phyloP scores from a whole-genome alignment of 2,888 invertebrate genomes.

The Chesias legatella region DNA sequence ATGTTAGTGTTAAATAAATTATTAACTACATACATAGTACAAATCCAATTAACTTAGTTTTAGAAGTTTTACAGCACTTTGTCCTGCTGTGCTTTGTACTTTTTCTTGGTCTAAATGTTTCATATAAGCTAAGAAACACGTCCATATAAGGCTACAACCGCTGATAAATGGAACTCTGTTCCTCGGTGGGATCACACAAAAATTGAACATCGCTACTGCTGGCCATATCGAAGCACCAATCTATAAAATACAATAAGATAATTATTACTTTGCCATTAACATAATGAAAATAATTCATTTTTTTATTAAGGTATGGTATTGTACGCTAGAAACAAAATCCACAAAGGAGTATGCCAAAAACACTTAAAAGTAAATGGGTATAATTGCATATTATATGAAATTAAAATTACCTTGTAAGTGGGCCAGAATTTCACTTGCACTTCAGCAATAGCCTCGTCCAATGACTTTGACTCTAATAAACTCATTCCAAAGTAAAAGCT shows the following conservation, averaged over 20 bases:
- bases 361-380: too few species aligned
- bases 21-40: constrained; percentile 2
- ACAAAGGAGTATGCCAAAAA: too few species aligned
- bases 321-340: too few species aligned
- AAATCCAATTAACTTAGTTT: constrained; percentile 33
- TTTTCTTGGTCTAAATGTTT: constrained; percentile 80
- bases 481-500: constrained; percentile 90
- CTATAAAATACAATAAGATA: constrained; percentile 58
- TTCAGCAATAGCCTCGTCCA: constrained; percentile 83
- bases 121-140: constrained; percentile 90
- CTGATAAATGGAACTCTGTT: constrained; percentile 90
- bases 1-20: not conserved
- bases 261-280: not conserved
- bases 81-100: constrained; percentile 33
- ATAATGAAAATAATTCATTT: constrained; percentile 5
- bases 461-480: constrained; percentile 84
- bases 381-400: too few species aligned
- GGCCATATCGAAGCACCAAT: constrained; percentile 88
- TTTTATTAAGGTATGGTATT: too few species aligned
- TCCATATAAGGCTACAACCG: constrained; percentile 88
- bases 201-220: constrained; percentile 86
- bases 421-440: constrained; percentile 86
- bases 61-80: constrained; percentile 36
- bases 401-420: constrained; percentile 82
- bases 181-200: constrained; percentile 84